Percentiles rank a stretch among this genome's conserved stretches.
phyloP scores from a whole-genome alignment of 2,113 vertebrate genomes.

The Stegastes partitus region DNA sequence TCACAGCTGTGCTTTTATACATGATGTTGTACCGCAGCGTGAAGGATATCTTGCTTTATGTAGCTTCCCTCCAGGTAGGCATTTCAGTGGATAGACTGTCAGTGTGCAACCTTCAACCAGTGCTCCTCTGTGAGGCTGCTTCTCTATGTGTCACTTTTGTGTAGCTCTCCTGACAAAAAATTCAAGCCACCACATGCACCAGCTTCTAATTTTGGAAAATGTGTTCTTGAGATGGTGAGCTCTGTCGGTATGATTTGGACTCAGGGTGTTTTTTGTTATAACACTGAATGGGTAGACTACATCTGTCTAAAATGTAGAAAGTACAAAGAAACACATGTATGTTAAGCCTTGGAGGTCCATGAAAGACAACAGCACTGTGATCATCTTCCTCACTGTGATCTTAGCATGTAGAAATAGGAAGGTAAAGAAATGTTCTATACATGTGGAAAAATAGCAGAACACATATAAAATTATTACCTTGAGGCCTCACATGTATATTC shows the following conservation, averaged over 20 bases:
- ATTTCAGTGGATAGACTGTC: conserved; percentile 28
- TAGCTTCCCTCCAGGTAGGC: neutral
- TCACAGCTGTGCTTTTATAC: conserved; percentile 6
- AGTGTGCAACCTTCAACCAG: conserved; percentile 18
- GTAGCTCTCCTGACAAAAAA: conserved; percentile 15
- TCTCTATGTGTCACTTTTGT: neutral
- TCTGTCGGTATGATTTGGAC: neutral
- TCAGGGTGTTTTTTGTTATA: conserved; percentile 3
- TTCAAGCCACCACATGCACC: conserved; percentile 2
- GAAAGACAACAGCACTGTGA: neutral
- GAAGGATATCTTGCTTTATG: conserved; percentile 22
- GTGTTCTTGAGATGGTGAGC: conserved; percentile 16
- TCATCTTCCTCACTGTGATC: neutral
- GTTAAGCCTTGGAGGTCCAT: neutral
- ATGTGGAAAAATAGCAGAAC: neutral
- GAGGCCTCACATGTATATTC: conserved; percentile 21
- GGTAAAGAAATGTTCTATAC: neutral
- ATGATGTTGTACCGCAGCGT: neutral
- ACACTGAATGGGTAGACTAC: neutral
- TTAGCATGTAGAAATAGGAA: conserved; percentile 1
- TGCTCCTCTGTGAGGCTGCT: neutral
- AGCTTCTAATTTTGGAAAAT: conserved; percentile 16
- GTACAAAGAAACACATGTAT: conserved; percentile 26
- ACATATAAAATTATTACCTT: conserved; percentile 18
- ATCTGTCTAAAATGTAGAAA: conserved; percentile 17